Percentiles rank a stretch among this genome's conserved stretches.
Conservation (phyloP, 1,140 invertebrate species). For the Drosophila mayri region DNA sequence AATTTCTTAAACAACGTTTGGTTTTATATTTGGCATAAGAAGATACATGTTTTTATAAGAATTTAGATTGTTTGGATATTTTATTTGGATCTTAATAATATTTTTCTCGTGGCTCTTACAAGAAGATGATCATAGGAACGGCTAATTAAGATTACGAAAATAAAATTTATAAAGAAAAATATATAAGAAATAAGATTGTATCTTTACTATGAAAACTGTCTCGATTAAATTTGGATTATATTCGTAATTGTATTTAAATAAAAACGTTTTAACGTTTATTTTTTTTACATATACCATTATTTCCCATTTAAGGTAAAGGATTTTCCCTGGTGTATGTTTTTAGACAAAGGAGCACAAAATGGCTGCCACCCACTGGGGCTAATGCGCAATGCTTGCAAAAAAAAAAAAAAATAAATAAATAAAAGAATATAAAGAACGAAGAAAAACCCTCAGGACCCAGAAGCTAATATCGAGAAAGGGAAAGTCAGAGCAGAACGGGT, state of each 20-base stretch:
- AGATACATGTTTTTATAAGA: neutral
- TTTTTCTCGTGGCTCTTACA: neutral
- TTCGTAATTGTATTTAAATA: too few relatives aligned
- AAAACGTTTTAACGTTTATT: too few relatives aligned
- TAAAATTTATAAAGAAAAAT: too few relatives aligned
- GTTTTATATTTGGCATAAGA: too few relatives aligned
- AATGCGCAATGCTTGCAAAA: constrained; percentile 40
- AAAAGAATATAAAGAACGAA: neutral
- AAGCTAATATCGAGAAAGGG: constrained; percentile 43
- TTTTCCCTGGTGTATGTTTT: constrained; percentile 10
- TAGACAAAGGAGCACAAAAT: constrained; percentile 44
- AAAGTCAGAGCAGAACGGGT: constrained; percentile 40
- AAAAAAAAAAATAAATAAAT: neutral
- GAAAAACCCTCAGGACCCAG: constrained; percentile 32
- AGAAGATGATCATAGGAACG: neutral
- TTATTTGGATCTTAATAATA: neutral
- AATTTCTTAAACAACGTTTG: neutral
- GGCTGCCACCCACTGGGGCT: constrained; percentile 19
- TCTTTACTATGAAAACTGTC: too few relatives aligned
- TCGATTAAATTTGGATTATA: too few relatives aligned
- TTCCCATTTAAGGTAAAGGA: neutral
- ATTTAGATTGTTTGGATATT: neutral
- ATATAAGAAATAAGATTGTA: too few relatives aligned
- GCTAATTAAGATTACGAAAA: neutral
- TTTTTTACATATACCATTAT: neutral